Conservation (phyloP, 2,113 vertebrate genomes). For the Oreochromis tanganicae region DNA sequence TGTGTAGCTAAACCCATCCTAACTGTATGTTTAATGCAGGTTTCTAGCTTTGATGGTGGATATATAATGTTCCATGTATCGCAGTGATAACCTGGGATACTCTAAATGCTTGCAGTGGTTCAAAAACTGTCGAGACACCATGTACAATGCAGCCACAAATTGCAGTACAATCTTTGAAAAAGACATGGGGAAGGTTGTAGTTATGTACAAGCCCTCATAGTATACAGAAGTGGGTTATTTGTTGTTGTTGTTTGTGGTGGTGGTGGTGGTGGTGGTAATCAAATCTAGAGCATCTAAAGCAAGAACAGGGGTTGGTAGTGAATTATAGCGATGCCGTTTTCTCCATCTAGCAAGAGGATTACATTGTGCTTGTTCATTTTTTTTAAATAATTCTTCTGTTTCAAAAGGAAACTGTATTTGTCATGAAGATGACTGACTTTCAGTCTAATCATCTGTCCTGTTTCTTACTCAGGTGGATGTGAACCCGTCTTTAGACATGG, state of each 20-base stretch:
- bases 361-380: background rate
- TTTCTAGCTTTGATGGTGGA: too few relatives aligned
- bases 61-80: background rate
- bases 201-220: background rate
- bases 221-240: background rate
- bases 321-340: accelerated
- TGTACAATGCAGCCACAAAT: background rate
- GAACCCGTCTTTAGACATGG: constrained; percentile 91
- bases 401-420: background rate
- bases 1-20: background rate
- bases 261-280: background rate
- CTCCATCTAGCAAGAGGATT: background rate
- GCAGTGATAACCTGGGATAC: background rate
- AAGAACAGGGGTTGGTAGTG: accelerated
- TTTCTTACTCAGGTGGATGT: constrained; percentile 80
- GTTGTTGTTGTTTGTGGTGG: background rate
- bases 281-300: background rate
- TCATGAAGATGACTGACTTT: background rate
- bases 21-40: background rate
- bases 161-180: background rate
- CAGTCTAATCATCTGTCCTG: background rate
- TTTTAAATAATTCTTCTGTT: background rate
- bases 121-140: background rate
- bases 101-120: background rate
- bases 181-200: background rate